Evolutionary conservation across 1,140 invertebrate genomes (phyloP), one percentile per base, ranked within the genome.

Genomic region (Drosophila parabipectinata): DNA sequence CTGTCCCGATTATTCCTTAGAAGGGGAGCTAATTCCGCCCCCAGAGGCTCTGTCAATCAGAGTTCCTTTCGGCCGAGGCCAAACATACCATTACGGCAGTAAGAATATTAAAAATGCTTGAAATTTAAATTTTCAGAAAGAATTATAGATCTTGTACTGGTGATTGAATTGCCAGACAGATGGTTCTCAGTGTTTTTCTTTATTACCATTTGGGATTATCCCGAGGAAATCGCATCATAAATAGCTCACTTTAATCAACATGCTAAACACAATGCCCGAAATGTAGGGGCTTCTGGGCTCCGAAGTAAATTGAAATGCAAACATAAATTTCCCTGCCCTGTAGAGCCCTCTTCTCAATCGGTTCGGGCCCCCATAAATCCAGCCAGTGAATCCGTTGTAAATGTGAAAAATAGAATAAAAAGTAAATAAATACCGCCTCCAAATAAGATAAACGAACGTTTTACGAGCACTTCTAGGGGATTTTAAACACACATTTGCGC

Each of bases 381-480:
- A 80, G 68, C n/a, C 66, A 69, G 60, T 64, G 55, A 54, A 59
- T 41, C 69, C 45, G 54, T 53, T 77, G 61, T 47, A 37, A 54
- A 72, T 55, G 56, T 57, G 56, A 9, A 6, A 47, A 63, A 64
- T 61, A 53, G 64, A 59, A 52, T 45, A 39, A 51, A 72, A 47
- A 41, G 64, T 32, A 64, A 63, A 67, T 45, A 77, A 81, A 77
- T 41, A 55, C 64, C 14, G 57, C 37, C 14, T 37, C 37, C n/a
- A 52, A 64, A 74, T 47, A 34, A 68, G 79, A 82, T 82, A 81
- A 81, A 61, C 67, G 71, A 76, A 74, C 79, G 80, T 68, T 87
- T 85, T 85, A 87, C 59, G 78, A 74, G 67, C 81, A 77, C 68
- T 85, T 77, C 60, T 71, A 77, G 67, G 58, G 74, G 81, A 72